Evolutionary conservation across 2,797 vertebrate genomes (phyloP).

Genomic region (Anguilla megastoma): DNA sequence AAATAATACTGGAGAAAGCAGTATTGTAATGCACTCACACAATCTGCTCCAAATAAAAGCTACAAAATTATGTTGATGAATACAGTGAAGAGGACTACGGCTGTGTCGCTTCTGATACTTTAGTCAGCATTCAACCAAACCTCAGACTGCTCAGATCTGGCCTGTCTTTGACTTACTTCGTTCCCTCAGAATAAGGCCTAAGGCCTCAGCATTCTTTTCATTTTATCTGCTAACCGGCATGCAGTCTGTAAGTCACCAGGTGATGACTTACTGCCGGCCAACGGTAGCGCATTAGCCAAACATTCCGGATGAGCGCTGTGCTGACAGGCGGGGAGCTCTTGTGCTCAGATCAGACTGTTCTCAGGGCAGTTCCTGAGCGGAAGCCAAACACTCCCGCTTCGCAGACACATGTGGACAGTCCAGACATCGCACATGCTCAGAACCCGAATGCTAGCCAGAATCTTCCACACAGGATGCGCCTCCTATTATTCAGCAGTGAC

Average conservation of each 20-base stretch:
- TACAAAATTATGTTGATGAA: neutral
- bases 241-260: slow-evolving; percentile 5
- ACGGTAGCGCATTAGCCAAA: slow-evolving; percentile 6
- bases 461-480: neutral
- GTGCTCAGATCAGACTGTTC: slow-evolving; percentile 14
- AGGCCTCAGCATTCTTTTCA: slow-evolving; percentile 20
- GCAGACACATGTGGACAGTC: neutral
- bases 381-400: neutral
- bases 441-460: neutral
- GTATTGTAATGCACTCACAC: neutral
- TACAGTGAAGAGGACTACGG: neutral
- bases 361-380: slow-evolving; percentile 4
- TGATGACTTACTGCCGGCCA: slow-evolving; percentile 12
- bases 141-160: neutral
- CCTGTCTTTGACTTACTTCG: neutral
- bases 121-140: neutral
- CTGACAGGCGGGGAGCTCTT: neutral
- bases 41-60: neutral
- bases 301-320: neutral
- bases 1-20: neutral
- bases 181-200: neutral
- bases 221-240: slow-evolving; percentile 12
- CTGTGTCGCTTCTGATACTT: neutral
- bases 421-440: neutral
- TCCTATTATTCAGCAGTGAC: neutral